Conservation (phyloP, 2,113 vertebrate genomes). For the Tonatia bakeri region DNA sequence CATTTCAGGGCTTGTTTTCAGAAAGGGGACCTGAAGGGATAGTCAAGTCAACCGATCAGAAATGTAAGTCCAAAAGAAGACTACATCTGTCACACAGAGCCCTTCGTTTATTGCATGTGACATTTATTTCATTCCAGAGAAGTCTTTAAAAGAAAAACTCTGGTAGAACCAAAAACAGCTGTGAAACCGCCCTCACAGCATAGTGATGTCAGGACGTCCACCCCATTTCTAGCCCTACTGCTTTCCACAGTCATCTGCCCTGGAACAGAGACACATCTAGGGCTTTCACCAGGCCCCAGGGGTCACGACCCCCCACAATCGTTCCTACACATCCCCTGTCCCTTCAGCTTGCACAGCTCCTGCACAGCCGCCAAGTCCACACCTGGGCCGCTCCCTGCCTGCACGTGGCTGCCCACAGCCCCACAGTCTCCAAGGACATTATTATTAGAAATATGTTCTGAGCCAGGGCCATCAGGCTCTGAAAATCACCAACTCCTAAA, state of each 20-base stretch:
- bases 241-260: not conserved
- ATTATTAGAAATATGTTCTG: not conserved
- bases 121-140: not conserved
- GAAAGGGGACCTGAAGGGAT: not conserved
- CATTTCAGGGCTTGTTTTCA: not conserved
- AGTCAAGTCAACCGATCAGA: not conserved
- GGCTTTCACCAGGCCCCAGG: not conserved
- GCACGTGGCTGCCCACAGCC: not conserved
- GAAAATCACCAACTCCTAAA: not conserved
- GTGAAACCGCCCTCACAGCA: not conserved
- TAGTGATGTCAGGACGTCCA: not conserved
- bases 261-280: accelerated
- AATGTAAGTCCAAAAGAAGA: not conserved
- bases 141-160: not conserved
- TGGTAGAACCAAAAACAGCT: not conserved
- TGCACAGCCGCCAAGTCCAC: not conserved
- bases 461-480: not conserved
- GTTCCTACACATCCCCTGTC: not conserved
- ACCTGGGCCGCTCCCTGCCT: not conserved
- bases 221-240: no score
- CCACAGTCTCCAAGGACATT: not conserved
- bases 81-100: not conserved
- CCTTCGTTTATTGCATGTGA: not conserved
- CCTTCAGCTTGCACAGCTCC: not conserved
- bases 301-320: no score